phyloP scores from a whole-genome alignment of 2,797 vertebrate genomes.

The Intellagama lesueurii region DNA sequence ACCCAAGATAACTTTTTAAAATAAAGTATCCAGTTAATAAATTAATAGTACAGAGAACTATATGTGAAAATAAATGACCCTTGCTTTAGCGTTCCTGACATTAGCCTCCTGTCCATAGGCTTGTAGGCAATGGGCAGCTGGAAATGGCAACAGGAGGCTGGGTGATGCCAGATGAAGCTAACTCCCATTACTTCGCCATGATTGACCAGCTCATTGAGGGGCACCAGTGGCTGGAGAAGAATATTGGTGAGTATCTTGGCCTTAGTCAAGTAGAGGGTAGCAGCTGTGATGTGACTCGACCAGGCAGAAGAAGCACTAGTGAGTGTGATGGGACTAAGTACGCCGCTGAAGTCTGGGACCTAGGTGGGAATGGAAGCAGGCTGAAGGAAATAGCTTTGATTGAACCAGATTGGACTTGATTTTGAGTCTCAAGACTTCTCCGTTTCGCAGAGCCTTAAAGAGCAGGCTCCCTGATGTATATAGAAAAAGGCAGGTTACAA shows the following conservation, averaged over 20 bases:
- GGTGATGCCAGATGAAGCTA: conserved; percentile 99
- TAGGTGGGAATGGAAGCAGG: neutral
- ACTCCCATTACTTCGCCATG: conserved; percentile 95
- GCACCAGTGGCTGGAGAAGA: conserved; percentile 97
- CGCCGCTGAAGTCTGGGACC: neutral
- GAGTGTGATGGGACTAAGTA: neutral
- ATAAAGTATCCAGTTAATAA: neutral
- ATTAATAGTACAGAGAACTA: neutral
- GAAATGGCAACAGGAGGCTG: conserved; percentile 97
- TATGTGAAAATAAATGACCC: too few relatives aligned
- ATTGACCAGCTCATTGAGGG: conserved; percentile 98
- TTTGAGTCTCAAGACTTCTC: neutral
- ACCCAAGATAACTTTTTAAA: neutral
- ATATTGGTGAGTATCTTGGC: conserved; percentile 84
- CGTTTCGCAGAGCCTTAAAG: neutral
- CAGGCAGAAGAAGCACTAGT: neutral
- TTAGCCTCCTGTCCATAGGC: conserved; percentile 60
- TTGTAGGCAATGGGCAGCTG: conserved; percentile 88
- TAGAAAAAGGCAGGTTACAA: neutral
- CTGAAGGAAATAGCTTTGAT: too few relatives aligned
- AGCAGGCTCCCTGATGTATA: neutral
- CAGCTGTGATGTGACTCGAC: neutral
- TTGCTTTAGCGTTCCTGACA: neutral
- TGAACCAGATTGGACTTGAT: neutral
- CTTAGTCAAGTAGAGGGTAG: neutral